Conservation (phyloP, 2,797 vertebrate genomes). For the Pseudomugil gertrudae region DNA sequence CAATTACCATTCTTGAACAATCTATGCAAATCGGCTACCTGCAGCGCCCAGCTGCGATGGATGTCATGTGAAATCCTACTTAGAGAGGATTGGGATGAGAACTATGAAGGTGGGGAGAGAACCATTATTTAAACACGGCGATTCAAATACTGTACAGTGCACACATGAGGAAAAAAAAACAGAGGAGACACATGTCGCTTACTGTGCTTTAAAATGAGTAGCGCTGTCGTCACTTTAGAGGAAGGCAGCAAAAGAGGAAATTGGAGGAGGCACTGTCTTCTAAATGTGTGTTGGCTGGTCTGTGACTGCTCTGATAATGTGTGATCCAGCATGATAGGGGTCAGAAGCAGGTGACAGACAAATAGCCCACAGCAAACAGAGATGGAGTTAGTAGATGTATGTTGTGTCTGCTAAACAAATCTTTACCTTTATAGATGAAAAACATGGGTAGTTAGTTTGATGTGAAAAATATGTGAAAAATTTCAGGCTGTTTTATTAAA, state of each 20-base stretch:
- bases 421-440: too few species aligned
- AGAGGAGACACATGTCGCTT: neutral
- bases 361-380: conserved; percentile 53
- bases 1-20: conserved; percentile 69
- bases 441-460: too few species aligned
- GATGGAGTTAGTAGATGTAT: conserved; percentile 21
- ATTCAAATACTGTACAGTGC: neutral
- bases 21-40: conserved; percentile 69
- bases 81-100: conserved; percentile 35
- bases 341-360: conserved; percentile 56
- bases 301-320: conserved; percentile 44
- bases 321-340: conserved; percentile 44
- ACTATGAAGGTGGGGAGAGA: neutral
- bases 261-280: conserved; percentile 2
- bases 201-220: neutral
- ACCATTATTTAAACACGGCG: conserved; percentile 5
- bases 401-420: conserved; percentile 31
- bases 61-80: conserved; percentile 48
- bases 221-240: conserved; percentile 4
- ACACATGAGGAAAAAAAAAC: neutral
- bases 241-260: neutral
- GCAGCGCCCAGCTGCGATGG: conserved; percentile 47
- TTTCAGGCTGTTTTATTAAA: too few species aligned
- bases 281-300: conserved; percentile 21
- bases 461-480: too few species aligned